phyloP scores from a whole-genome alignment of 2,888 invertebrate genomes.

The Pherbina coryleti region DNA sequence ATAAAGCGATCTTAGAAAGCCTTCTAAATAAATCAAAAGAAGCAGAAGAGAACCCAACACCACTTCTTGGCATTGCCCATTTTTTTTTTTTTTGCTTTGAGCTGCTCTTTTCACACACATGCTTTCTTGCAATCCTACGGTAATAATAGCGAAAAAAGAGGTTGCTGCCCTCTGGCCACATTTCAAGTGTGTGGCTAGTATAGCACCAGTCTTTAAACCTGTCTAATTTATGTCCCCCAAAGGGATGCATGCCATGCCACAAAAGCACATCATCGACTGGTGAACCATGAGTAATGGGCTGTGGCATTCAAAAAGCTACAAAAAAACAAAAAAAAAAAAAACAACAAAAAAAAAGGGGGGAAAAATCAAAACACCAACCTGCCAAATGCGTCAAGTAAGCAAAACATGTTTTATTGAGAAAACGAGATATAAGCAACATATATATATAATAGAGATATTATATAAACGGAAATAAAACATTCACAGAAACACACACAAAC shows the following conservation, averaged over 20 bases:
- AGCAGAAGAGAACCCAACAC: no score
- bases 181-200: not conserved
- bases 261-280: constrained; percentile 20
- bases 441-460: not conserved
- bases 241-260: constrained; percentile 25
- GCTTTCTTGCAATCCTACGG: not conserved
- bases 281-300: not conserved
- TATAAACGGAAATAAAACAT: not conserved
- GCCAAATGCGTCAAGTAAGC: constrained; percentile 38
- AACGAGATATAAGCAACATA: not conserved
- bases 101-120: not conserved
- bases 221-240: constrained; percentile 59
- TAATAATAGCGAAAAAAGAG: not conserved
- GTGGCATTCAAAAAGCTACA: constrained; percentile 26
- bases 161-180: not conserved
- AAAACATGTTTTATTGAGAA: constrained; percentile 38
- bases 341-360: not conserved
- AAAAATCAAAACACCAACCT: constrained; percentile 2
- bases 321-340: not conserved
- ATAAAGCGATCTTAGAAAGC: no score
- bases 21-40: no score
- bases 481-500: not conserved
- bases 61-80: no score
- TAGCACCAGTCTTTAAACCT: constrained; percentile 37
- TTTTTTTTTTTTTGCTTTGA: not conserved